Evolutionary conservation across 1,140 invertebrate species (phyloP).

Genomic region (Luehdorfia chinensis): DNA sequence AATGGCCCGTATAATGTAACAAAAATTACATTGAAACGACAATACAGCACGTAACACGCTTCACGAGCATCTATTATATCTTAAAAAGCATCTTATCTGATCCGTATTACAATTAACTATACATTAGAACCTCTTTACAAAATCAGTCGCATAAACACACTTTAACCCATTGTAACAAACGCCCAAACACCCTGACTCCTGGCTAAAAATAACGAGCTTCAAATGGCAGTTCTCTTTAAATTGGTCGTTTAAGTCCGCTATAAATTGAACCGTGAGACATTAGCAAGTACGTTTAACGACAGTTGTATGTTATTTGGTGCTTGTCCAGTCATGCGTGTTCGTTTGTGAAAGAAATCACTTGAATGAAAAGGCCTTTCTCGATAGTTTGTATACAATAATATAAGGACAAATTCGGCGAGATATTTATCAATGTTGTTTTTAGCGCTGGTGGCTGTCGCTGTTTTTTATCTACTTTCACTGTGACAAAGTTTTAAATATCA

Average conservation of each 20-base stretch:
- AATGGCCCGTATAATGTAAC: slow-evolving; percentile 13
- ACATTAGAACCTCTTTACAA: slow-evolving; percentile 24
- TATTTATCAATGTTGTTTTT: too few species aligned
- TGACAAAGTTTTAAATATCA: too few species aligned
- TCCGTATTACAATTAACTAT: slow-evolving; percentile 24
- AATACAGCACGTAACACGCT: slow-evolving; percentile 1
- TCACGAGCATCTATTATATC: slow-evolving; percentile 17
- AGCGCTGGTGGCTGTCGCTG: too few species aligned
- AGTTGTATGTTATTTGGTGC: background rate
- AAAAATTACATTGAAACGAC: too few species aligned
- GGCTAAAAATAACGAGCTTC: slow-evolving; percentile 8
- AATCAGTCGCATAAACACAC: slow-evolving; percentile 35
- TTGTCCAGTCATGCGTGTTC: slow-evolving; percentile 18
- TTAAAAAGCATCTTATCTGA: slow-evolving; percentile 28
- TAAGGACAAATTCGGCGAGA: too few species aligned
- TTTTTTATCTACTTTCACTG: too few species aligned
- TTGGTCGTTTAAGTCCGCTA: background rate
- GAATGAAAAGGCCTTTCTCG: too few species aligned
- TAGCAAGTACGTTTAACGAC: slow-evolving; percentile 11
- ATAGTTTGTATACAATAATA: too few species aligned
- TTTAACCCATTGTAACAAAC: slow-evolving; percentile 17
- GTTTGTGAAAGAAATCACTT: slow-evolving; percentile 1
- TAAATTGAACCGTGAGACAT: slow-evolving; percentile 22
- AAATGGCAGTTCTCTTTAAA: slow-evolving; percentile 17
- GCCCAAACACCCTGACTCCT: slow-evolving; percentile 14